Evolutionary conservation across 2,888 invertebrate genomes (phyloP), one percentile per base, ranked within the genome.

Genomic region (Aphelenchoides bicaudatus): DNA sequence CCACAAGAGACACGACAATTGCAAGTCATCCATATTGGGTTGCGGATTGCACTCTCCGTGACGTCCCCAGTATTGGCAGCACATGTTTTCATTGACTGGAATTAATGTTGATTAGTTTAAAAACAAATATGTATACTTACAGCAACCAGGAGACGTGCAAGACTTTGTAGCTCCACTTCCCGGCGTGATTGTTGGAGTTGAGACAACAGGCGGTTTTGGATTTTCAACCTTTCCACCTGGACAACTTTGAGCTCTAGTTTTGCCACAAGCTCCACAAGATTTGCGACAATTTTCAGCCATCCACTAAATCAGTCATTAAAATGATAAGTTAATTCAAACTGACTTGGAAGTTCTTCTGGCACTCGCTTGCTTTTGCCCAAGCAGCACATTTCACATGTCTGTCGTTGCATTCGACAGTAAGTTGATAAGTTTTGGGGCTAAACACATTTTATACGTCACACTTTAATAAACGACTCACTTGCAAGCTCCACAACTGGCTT

Each of bases 1-100:
- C 76, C 76, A 58, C 76, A 76, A 5, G 69, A 71, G n/a, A 76
- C 75, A 6, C 73, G 58, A 50, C 76, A 76, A 57, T 76, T 76
- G 62, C 76, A 76, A 0, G 71, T 66, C 76, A 76, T 76, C 43
- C 43, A 43, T 25, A 59, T 58, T 6, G 68, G 39, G 57, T 72
- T 74, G 56, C 62, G 10, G n/a, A 10, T 46, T 39, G 54, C 70
- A 70, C 39, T 70, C 57, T 5, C 73, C 74, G 23, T 63, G 52
- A 21, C 66, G 58, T 0, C 66, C 71, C 75, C 60, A 59, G 47
- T 43, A 38, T 31, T 56, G 43, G 58, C 74, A 74, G 56, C 43
- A 43, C 34, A 10, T 34, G 34, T n/a, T 10, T n/a, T 10, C 10
- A 34, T 10, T n/a, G n/a, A 34, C 10, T n/a, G 34, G 34, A 10